Evolutionary conservation across 2,797 vertebrate genomes (phyloP), one percentile per base, ranked within the genome.

Genomic region (Lacerta agilis): DNA sequence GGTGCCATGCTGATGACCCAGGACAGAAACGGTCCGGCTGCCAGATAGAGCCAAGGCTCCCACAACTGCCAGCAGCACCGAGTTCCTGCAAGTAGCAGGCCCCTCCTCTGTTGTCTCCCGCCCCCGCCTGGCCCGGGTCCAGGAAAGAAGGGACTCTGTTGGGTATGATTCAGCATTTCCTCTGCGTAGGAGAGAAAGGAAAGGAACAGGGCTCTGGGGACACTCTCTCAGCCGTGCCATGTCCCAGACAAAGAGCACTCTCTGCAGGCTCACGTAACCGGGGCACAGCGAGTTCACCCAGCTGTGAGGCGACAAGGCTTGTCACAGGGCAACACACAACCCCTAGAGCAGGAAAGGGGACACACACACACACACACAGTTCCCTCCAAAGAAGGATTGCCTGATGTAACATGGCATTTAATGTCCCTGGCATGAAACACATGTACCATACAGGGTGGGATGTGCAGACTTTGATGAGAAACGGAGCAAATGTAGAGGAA

Each of bases 101-200:
- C 67, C 29, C 17, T 38, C 23, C 49, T 61, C 10, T 27, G 33
- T 6, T 66, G 72, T 66, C 41, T 25, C 2, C 67, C 83, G n/a
- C 83, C 76, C 58, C 75, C 66, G 79, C 15, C 66, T 55, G 38
- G 89, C 90, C 4, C 3, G 3, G 58, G 89, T 85, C 91, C 92
- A 93, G 85, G 82, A 80, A 71, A 69, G 78, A 77, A 81, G 43
- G n/a, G 69, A 83, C 33, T 72, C 18, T 90, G 90, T 87, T 0
- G 80, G 23, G 87, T 76, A 83, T 94, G 95, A 95, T 86, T 94
- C 94, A 95, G 90, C 11, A 43, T 91, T 95, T 95, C 94, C 95
- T 93, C 64, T 11, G 92, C 36, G 92, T 92, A 92, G 95, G 95
- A 92, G 91, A 33, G 90, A 94, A 84, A 82, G 88, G 87, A 94